Conservation (phyloP, 2,888 invertebrate genomes). For the Mythimna lalbum region DNA sequence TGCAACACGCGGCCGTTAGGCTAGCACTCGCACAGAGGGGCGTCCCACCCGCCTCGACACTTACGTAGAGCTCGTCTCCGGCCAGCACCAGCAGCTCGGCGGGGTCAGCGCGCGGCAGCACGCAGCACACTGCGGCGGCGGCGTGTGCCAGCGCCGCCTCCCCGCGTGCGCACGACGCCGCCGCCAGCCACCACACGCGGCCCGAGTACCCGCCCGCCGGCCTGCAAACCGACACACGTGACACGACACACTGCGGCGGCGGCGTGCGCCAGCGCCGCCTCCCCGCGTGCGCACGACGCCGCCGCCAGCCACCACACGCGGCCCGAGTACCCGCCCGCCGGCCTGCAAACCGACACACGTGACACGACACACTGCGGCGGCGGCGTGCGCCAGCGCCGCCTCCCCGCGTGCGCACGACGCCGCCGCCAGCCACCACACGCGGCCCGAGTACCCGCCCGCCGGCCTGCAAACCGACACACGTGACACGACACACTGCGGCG, state of each 20-base stretch:
- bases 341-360: conserved; percentile 40
- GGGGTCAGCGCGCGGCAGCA: conserved; percentile 44
- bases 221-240: conserved; percentile 33
- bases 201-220: conserved; percentile 55
- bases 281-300: conserved; percentile 26
- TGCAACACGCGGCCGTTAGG: conserved; percentile 40
- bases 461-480: conserved; percentile 44
- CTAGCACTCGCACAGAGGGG: not conserved
- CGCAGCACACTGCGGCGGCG: conserved; percentile 54
- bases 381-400: conserved; percentile 16
- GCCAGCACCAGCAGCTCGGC: conserved; percentile 63
- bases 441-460: conserved; percentile 51
- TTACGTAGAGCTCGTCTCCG: conserved; percentile 62
- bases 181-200: conserved; percentile 42
- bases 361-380: conserved; percentile 37
- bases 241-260: conserved; percentile 41
- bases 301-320: conserved; percentile 43
- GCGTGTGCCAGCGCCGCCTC: conserved; percentile 4
- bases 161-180: conserved; percentile 28
- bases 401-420: conserved; percentile 24
- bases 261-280: conserved; percentile 8
- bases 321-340: conserved; percentile 52
- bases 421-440: conserved; percentile 42
- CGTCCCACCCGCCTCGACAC: conserved; percentile 6
- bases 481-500: conserved; percentile 34